These are phyloP conservation scores for Harpegnathos saltator DNA, from an alignment of 1,140 invertebrate genomes.

Conservation along the genomic window DNA sequence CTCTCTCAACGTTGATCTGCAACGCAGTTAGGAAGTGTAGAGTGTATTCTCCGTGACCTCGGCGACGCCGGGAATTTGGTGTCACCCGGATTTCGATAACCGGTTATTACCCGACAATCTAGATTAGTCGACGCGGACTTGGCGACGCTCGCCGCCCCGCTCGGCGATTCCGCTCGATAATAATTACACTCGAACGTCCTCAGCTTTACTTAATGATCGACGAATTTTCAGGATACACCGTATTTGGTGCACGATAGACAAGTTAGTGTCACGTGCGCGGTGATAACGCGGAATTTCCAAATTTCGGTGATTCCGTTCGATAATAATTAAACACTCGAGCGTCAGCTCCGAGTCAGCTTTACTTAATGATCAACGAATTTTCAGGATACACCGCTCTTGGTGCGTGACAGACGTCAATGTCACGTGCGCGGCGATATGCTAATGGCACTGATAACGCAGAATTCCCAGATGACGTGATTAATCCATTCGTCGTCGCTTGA, in stretches of 20 bases:
- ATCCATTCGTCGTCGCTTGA: background rate
- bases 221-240: background rate
- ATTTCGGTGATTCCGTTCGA: background rate
- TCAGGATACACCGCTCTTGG: background rate
- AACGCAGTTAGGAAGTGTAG: no score
- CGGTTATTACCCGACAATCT: background rate
- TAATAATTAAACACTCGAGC: slow-evolving; percentile 8
- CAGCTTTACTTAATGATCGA: background rate
- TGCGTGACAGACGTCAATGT: background rate
- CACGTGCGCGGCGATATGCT: slow-evolving; percentile 11
- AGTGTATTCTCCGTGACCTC: background rate
- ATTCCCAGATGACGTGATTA: background rate
- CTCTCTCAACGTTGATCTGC: no score
- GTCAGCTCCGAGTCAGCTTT: background rate
- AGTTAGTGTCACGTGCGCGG: slow-evolving; percentile 12
- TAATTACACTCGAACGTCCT: background rate
- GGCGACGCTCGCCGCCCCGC: background rate
- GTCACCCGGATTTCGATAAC: background rate
- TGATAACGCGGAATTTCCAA: slow-evolving; percentile 1
- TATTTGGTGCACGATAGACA: slow-evolving; percentile 6
- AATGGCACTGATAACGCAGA: background rate
- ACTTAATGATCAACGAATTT: background rate
- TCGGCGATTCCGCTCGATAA: background rate
- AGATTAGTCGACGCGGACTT: background rate
- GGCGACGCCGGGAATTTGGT: background rate